Evolutionary conservation across 2,797 vertebrate species (phyloP).

Genomic region (Enteromius mattozi): DNA sequence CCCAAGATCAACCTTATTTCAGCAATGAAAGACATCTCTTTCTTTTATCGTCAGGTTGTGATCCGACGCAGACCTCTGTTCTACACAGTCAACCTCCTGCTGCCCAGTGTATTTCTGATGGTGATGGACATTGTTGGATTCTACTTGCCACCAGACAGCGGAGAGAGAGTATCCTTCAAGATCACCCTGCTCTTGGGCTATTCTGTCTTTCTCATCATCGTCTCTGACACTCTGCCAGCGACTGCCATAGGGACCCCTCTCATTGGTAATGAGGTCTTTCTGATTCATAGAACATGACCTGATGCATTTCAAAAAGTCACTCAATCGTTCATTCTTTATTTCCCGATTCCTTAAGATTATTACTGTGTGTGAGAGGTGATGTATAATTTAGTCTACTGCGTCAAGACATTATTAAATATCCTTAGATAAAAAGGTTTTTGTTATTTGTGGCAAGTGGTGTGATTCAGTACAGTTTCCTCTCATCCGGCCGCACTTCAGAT

Average conservation of each 20-base stretch:
- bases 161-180: constrained; percentile 97
- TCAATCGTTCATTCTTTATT: background rate
- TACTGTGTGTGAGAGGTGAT: background rate
- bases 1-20: background rate
- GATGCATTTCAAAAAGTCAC: background rate
- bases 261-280: constrained; percentile 82
- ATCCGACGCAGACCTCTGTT: constrained; percentile 93
- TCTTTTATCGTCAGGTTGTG: constrained; percentile 82
- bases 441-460: background rate
- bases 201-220: constrained; percentile 98
- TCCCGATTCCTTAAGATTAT: background rate
- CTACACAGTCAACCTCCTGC: constrained; percentile 91
- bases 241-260: constrained; percentile 93
- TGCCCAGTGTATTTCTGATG: constrained; percentile 97
- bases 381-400: background rate
- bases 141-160: constrained; percentile 94
- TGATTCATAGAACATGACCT: constrained; percentile 23
- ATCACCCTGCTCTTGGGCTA: constrained; percentile 97
- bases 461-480: background rate
- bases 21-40: constrained; percentile 14
- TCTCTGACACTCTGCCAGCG: constrained; percentile 92
- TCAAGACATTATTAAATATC: constrained; percentile 5
- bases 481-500: background rate
- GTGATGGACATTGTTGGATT: constrained; percentile 96
- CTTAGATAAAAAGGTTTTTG: background rate